Evolutionary conservation across 2,888 invertebrate species (phyloP).

Genomic region (Gastracanthus pulcherrimus): DNA sequence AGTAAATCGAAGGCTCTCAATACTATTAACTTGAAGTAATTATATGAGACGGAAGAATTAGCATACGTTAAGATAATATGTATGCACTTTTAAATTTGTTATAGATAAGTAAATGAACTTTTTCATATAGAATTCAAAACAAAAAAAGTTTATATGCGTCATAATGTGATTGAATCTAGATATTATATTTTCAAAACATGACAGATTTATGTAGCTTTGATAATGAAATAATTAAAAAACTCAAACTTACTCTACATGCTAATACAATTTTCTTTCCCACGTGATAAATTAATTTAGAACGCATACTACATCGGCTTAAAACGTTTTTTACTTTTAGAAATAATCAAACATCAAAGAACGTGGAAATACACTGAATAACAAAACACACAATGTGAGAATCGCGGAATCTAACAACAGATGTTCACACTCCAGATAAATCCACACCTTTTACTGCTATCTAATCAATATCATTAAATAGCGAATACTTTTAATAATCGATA

Average conservation of each 20-base stretch:
- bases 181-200: too few relatives aligned
- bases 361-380: background rate
- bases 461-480: conserved; percentile 73
- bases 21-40: too few relatives aligned
- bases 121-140: too few relatives aligned
- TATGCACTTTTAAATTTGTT: too few relatives aligned
- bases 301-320: background rate
- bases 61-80: too few relatives aligned
- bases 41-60: too few relatives aligned
- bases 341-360: background rate
- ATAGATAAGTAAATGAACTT: too few relatives aligned
- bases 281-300: background rate
- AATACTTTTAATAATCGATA: conserved; percentile 72
- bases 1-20: too few relatives aligned
- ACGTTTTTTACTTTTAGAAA: background rate
- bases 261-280: background rate
- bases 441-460: conserved; percentile 74
- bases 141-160: too few relatives aligned
- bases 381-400: conserved; percentile 5
- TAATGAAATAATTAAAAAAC: background rate
- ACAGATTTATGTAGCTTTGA: too few relatives aligned
- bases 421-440: conserved; percentile 73
- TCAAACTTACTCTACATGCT: background rate
- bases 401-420: conserved; percentile 66
- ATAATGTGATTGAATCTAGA: too few relatives aligned